Evolutionary conservation across 2,113 vertebrate genomes (phyloP), one percentile per base, ranked within the genome.

Genomic region (Pholis gunnellus): DNA sequence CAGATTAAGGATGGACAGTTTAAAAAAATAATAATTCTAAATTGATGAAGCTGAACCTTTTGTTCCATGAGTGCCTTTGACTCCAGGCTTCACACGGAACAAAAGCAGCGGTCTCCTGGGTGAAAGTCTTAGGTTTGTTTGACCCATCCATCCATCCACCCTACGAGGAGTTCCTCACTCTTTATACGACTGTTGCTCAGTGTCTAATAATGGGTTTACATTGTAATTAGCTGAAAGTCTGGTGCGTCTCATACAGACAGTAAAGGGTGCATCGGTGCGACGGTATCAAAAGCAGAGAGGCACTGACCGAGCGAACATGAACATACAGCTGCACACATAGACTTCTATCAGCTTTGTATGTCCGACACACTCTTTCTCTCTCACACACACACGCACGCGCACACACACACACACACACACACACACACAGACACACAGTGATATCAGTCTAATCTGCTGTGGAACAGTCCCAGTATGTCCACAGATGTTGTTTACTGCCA

Each of bases 401-500:
- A 56, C 46, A 66, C 14, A 54, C 50, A 54, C 50, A 54, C 50
- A 42, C 22, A 65, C 63, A 57, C 64, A 63, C 44, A 20, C 61
- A 56, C 46, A 34, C 68, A 42, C 71, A 52, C 66, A 63, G 44
- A 65, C 61, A 67, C 11, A 72, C 40, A 57, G 40, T 42, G 31
- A 22, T 79, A 85, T 89, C 73, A 48, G 64, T n/a, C 31, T 76
- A 78, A 85, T 91, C 83, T 83, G 76, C 50, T 69, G 44, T 72
- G 74, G 69, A 61, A 29, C 67, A 72, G 75, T 54, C 67, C 22
- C 70, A 29, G 40, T 59, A 57, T 79, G 78, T 54, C 74, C 81
- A 89, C 83, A 84, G 86, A 88, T 75, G 86, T 86, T 91, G 85
- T 89, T 90, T 89, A 88, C 77, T 78, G 63, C 73, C 56, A 75